Base-by-base conservation (phyloP, 2,797 vertebrate species). In the Gila robusta region DNA sequence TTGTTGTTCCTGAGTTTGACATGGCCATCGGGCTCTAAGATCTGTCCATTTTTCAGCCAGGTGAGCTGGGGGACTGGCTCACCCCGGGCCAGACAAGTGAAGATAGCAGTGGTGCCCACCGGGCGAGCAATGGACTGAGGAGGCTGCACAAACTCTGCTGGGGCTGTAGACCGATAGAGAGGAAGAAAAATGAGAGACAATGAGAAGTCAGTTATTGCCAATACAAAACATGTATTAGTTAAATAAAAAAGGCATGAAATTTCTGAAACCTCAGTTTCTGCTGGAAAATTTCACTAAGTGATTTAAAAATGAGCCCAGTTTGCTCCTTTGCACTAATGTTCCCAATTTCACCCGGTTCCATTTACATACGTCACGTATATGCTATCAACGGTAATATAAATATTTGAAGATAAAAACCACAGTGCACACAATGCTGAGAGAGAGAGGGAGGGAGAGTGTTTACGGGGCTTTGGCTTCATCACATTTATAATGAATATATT, bases 1-100 rank as follows among this genome's bases (percentile, higher is more conserved):
- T 99, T 99, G 94, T 98, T 98, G 87, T 99, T 99, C 94, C 96
- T 98, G 93, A 99, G 95, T 91, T 97, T 97, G 90, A 99, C 96
- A 16, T 98, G 98, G 7, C 96, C 96, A 0, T 96, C 96, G 0
- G 98, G 96, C 90, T 98, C 97, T 91, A 99, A 92, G 81, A 99
- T 96, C 93, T 97, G 97, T 9, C 98, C 98, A 0, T 99, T 99
- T 94, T 98, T 98, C 93, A 99, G 91, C 98, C 98, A 99, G 0
- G 97, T 99, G 92, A 99, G 96, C 73, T 98, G 97, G 0, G 98
- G 98, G 0, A 96, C 94, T 0, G 98, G 98, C 70, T 99, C 98
- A 0, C 98, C 98, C 91, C 97, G 97, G 0, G 96, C 98, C 87
- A 98, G 95, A 23, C 98, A 99, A 0, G 97, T 99, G 91, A 99